phyloP scores from a whole-genome alignment of 2,888 invertebrate species.

The Agrotis clavis region DNA sequence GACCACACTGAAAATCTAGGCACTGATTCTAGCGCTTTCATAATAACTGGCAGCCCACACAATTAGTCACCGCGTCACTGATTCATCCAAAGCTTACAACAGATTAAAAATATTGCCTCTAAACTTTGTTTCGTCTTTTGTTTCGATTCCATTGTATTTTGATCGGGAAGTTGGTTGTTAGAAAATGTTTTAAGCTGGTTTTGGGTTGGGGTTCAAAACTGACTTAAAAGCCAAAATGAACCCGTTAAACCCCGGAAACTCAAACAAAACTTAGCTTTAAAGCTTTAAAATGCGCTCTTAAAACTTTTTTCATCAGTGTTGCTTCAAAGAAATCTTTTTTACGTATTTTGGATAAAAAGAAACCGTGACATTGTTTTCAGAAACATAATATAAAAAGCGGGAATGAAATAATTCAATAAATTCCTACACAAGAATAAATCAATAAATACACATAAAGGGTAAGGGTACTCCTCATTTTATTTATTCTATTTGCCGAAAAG shows the following conservation, averaged over 20 bases:
- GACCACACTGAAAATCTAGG: not conserved
- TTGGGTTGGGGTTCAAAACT: constrained; percentile 11
- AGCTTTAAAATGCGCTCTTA: not conserved
- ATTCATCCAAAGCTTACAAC: not conserved
- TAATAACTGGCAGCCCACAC: constrained; percentile 37
- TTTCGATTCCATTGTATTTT: constrained; percentile 21
- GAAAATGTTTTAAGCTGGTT: constrained; percentile 26
- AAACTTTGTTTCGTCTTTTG: constrained; percentile 23
- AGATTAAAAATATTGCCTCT: constrained; percentile 36
- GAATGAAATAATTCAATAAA: no score
- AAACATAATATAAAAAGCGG: not conserved
- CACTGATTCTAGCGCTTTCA: constrained; percentile 12
- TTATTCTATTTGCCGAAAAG: no score
- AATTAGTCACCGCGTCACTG: constrained; percentile 12
- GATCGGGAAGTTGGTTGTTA: constrained; percentile 11
- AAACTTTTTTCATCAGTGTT: not conserved
- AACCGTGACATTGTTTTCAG: not conserved
- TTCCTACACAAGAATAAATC: no score
- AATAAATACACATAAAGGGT: no score
- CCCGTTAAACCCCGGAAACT: not conserved
- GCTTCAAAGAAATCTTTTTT: not conserved
- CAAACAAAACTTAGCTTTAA: not conserved
- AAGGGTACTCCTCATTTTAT: no score
- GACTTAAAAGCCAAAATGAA: not conserved
- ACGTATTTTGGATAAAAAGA: no score